Evolutionary conservation across 1,140 invertebrate species (phyloP), one percentile per base, ranked within the genome.

Genomic region (Pogonomyrmex californicus): DNA sequence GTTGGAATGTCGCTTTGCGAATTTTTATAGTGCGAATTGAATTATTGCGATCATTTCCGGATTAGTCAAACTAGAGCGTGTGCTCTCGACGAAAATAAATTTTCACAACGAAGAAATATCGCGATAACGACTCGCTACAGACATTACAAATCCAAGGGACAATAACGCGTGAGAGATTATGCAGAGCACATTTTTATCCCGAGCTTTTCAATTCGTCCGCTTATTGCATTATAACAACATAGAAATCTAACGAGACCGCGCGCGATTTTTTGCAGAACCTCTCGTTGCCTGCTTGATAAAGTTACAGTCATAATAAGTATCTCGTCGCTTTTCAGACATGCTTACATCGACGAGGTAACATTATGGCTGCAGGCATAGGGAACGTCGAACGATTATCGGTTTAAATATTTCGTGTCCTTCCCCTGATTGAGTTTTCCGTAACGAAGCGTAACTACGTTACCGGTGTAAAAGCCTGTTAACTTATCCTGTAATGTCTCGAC

Each of bases 371-470:
- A 75, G 68, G 54, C 79, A 12, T n/a, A 62, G 56, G 71, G 73
- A 44, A 65, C 76, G 85, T 70, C 77, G 85, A 86, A 86, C 65
- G 75, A 78, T 85, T 85, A 85, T 86, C 63, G 75, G 75, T 86
- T 79, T 86, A 86, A 86, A 86, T 86, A 86, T 86, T 86, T 79
- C 77, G 85, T 78, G 62, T 85, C 76, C n/a, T n/a, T n/a, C n/a
- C 44, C 76, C 76, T 79, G 63, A 86, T 79, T 60, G 60, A 86
- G 66, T 86, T 86, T 86, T 70, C 77, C 76, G 60, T 79, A 86
- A 86, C 85, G 85, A 86, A 81, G 85, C 63, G 75, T 79, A 86
- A 79, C 75, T 76, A 81, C 36, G 47, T 85, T 85, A 85, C 47
- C 71, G 36, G 47, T 79, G 77, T 81, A 86, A 86, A 86, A 86